Conservation (phyloP, 2,113 vertebrate species). For the Microtus ochrogaster region DNA sequence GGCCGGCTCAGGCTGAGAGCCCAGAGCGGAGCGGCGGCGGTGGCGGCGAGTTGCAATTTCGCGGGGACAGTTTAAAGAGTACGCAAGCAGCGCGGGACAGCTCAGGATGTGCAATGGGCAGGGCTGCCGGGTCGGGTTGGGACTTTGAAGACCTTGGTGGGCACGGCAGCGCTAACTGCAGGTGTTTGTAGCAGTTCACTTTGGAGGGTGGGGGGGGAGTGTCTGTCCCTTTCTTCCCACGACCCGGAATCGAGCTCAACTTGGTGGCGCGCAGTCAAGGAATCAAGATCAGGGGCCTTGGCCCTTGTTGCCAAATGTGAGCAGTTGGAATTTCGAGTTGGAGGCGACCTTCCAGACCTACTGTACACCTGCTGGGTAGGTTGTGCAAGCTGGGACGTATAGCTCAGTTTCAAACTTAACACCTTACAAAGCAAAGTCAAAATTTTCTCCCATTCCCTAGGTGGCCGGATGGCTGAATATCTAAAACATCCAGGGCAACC, state of each 20-base stretch:
- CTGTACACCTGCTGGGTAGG: background rate
- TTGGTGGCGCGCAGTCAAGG: background rate
- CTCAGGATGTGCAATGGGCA: background rate
- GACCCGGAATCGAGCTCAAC: background rate
- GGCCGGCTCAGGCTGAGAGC: background rate
- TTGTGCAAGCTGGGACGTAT: background rate
- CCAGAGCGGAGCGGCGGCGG: rapidly evolving
- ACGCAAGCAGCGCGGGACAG: background rate
- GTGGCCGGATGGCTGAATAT: background rate
- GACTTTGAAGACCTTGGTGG: background rate
- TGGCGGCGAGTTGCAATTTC: background rate
- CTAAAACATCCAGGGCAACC: background rate
- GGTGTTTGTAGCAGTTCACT: background rate
- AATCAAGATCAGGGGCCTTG: background rate
- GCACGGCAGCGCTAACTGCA: background rate
- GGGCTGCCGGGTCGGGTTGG: background rate
- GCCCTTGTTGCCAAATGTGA: background rate
- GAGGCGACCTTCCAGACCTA: background rate
- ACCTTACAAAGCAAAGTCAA: constrained; percentile 8
- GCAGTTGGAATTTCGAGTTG: background rate
- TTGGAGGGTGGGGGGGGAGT: background rate
- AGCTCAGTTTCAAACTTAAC: constrained; percentile 23
- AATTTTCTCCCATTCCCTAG: background rate
- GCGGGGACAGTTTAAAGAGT: background rate
- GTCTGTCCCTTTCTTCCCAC: background rate